Conservation (phyloP, 2,113 vertebrate species). For the Labeo catla region DNA sequence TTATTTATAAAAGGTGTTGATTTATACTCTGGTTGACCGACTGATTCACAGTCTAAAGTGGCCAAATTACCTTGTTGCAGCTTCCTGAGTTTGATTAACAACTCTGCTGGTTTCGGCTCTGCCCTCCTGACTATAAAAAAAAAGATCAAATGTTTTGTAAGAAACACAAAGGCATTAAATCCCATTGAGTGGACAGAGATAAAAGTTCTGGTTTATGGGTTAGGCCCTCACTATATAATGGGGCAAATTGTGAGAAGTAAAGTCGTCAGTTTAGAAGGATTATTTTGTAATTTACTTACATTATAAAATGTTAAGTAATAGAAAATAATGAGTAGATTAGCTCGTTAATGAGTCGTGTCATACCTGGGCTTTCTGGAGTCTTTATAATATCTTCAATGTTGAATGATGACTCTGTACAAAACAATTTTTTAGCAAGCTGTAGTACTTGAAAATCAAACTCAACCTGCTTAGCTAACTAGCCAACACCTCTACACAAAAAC, state of each 20-base stretch:
- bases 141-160: neutral
- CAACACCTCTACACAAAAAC: neutral
- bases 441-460: neutral
- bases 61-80: slow-evolving; percentile 55
- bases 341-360: neutral
- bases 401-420: slow-evolving; percentile 49
- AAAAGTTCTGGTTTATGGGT: neutral
- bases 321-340: neutral
- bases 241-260: neutral
- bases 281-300: neutral
- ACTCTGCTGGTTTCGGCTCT: slow-evolving; percentile 47
- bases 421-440: neutral
- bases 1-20: neutral
- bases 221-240: neutral
- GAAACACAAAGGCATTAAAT: neutral
- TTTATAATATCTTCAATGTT: slow-evolving; percentile 46
- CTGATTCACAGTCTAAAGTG: neutral
- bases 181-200: neutral
- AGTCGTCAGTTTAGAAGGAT: neutral
- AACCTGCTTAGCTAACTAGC: neutral
- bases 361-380: slow-evolving; percentile 30
- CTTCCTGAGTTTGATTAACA: slow-evolving; percentile 52
- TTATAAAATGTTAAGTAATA: neutral
- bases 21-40: neutral
- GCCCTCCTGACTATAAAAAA: slow-evolving; percentile 20